Evolutionary conservation across 2,797 vertebrate genomes (phyloP).

Genomic region (Esox lucius): DNA sequence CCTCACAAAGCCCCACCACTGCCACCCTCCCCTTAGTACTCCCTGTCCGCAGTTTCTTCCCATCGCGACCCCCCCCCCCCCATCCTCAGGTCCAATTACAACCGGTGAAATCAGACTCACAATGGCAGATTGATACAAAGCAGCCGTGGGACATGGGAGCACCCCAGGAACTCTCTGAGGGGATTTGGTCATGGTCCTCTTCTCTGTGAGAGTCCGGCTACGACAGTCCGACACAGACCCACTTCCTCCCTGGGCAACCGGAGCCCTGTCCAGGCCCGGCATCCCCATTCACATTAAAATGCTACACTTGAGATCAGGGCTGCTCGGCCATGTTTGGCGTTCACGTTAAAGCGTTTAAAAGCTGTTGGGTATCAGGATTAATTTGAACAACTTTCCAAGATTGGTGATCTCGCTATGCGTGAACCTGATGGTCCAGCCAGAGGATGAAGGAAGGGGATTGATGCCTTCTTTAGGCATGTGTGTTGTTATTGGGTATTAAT

Average conservation of each 20-base stretch:
- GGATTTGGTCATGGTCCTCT: constrained; percentile 58
- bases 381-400: not conserved
- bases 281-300: constrained; percentile 45
- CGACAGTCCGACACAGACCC: constrained; percentile 38
- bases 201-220: constrained; percentile 16
- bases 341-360: not conserved
- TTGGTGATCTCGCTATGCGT: constrained; percentile 1
- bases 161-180: constrained; percentile 43
- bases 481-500: not conserved
- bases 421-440: not conserved
- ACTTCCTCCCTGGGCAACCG: constrained; percentile 45
- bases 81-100: constrained; percentile 33
- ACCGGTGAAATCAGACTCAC: constrained; percentile 65
- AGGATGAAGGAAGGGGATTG: not conserved
- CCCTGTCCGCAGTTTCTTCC: not conserved
- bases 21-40: not conserved
- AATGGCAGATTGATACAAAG: constrained; percentile 45
- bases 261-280: constrained; percentile 20
- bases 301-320: constrained; percentile 11
- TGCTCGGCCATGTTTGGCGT: not conserved
- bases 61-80: not conserved
- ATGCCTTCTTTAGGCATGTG: not conserved
- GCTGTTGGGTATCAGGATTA: not conserved
- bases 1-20: not conserved
- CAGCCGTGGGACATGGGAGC: constrained; percentile 29